phyloP scores from a whole-genome alignment of 1,140 invertebrate genomes.

The Lordiphosa mommai region DNA sequence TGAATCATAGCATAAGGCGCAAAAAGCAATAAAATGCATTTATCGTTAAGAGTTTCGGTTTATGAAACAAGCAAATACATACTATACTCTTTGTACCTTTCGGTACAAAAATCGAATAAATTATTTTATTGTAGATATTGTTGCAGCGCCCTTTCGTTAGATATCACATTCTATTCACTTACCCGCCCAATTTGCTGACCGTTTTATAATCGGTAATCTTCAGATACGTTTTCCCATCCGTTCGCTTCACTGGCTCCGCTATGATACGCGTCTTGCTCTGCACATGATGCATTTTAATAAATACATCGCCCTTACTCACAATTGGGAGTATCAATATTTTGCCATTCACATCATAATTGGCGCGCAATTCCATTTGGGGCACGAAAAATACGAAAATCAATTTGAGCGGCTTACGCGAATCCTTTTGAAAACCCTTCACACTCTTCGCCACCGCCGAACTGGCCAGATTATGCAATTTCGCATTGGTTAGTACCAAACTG shows the following conservation, averaged over 20 bases:
- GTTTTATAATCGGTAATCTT: conserved; percentile 38
- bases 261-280: conserved; percentile 14
- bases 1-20: too few species aligned
- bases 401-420: conserved; percentile 37
- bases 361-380: conserved; percentile 26
- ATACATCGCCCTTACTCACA: conserved; percentile 27
- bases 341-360: conserved; percentile 53
- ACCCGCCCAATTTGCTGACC: conserved; percentile 33
- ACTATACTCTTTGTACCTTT: too few species aligned
- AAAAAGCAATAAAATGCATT: too few species aligned
- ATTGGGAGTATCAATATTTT: conserved; percentile 51
- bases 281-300: conserved; percentile 23
- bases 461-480: conserved; percentile 31
- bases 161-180: conserved; percentile 6
- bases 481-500: conserved; percentile 22
- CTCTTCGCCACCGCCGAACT: conserved; percentile 7
- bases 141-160: too few species aligned
- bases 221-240: conserved; percentile 41
- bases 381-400: conserved; percentile 2
- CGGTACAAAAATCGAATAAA: too few species aligned
- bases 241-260: conserved; percentile 27
- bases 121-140: too few species aligned
- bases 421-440: conserved; percentile 37
- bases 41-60: too few species aligned
- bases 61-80: too few species aligned